Base-by-base conservation (phyloP, 2,113 vertebrate species). In the Danionella cerebrum region DNA sequence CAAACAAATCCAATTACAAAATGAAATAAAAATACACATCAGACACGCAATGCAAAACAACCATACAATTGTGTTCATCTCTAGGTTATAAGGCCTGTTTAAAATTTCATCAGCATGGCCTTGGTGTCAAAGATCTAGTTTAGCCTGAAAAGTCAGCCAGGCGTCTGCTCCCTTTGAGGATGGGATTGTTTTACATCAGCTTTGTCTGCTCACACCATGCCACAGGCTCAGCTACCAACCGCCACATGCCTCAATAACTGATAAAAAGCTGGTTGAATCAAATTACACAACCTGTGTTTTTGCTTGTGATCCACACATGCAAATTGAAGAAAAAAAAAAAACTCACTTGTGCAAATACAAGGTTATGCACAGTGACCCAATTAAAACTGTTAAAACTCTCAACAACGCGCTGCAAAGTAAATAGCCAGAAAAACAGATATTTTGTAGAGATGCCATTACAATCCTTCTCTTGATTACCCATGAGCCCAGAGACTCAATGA, bases 61-160 rank as follows among this genome's bases (percentile, higher is more conserved):
- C 45, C 31, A 22, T 13, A 3, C 3, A 11, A 47, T 16, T 59
- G 68, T 60, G 67, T 54, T 50, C 53, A 69, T 73, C 31, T 75
- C 68, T 14, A 25, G 42, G 41, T 51, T 35, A 51, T 21, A 53
- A 14, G n/a, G 59, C 14, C 58, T 29, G 51, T 36, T 71, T 73
- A 76, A 78, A 71, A 31, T 73, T 73, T 78, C 35, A 78, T 58
- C 38, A 24, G 41, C 41, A 24, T 51, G 52, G 57, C 71, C 58
- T 27, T 39, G 63, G 52, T 71, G 42, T 65, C 48, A 7, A 12
- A 5, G 38, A 66, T 65, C 19, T 9, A 42, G 27, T 36, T 12
- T 11, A 21, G 47, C 29, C 29, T 12, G 12, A 5, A 70, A 18
- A 60, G 24, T 18, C 62, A 60, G 47, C 18, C 10, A 29, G 57